phyloP scores from a whole-genome alignment of 2,113 vertebrate genomes.

The Prolemur simus region DNA sequence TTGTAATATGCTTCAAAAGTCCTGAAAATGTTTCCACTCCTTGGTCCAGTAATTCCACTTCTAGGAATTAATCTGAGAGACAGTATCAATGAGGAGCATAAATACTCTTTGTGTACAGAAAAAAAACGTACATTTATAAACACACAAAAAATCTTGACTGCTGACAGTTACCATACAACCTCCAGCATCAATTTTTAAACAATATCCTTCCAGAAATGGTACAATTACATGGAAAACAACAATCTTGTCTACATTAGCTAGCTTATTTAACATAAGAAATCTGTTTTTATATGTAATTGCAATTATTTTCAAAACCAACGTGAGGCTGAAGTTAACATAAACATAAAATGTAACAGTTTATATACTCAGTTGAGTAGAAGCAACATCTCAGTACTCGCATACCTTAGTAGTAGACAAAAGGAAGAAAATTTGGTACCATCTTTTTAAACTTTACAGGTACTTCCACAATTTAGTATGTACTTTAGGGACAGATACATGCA shows the following conservation, averaged over 20 bases:
- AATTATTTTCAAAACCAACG: conserved; percentile 6
- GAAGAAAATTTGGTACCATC: neutral
- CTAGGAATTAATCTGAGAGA: neutral
- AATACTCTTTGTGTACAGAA: neutral
- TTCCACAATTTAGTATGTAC: neutral
- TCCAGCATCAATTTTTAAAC: neutral
- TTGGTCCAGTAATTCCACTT: neutral
- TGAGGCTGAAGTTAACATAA: neutral
- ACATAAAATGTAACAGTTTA: neutral
- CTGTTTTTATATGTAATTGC: neutral
- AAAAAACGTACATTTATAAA: neutral
- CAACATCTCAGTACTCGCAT: neutral
- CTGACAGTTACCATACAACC: neutral
- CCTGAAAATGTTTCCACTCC: neutral
- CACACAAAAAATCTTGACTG: neutral
- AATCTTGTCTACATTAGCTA: neutral
- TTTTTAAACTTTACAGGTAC: conserved; percentile 17
- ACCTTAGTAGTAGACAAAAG: neutral
- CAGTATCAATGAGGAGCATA: neutral
- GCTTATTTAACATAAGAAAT: neutral
- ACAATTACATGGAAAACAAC: neutral
- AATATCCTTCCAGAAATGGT: neutral
- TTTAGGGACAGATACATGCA: neutral
- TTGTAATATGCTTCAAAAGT: neutral
- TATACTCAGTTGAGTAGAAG: neutral